These are phyloP conservation scores for Moxostoma hubbsi DNA, from an alignment of 2,797 vertebrate genomes.

Conservation along the genomic window DNA sequence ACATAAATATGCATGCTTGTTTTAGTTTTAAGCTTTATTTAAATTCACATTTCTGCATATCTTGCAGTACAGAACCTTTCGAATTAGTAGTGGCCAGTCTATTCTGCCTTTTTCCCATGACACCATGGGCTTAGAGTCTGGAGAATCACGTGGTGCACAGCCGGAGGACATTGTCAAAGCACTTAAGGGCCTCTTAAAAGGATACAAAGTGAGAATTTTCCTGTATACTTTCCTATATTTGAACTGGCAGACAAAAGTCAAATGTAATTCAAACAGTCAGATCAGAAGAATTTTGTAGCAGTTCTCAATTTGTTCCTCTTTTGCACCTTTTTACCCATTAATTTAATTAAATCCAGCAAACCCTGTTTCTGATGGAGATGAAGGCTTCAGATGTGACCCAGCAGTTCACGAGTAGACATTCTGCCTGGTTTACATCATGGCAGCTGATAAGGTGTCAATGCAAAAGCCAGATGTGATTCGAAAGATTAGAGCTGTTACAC, in stretches of 20 bases:
- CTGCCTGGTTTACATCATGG: constrained; percentile 33
- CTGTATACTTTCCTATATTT: too few relatives aligned
- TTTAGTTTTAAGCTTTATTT: too few relatives aligned
- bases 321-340: not conserved
- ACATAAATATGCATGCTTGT: too few relatives aligned
- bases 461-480: not conserved
- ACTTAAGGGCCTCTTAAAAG: constrained; percentile 9
- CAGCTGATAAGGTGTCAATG: constrained; percentile 14
- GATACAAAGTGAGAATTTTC: not conserved
- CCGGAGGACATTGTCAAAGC: not conserved
- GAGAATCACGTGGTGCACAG: not conserved
- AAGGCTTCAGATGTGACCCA: not conserved
- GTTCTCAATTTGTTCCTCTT: not conserved
- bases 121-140: constrained; percentile 9
- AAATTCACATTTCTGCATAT: not conserved
- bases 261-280: not conserved
- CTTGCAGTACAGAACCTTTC: constrained; percentile 39
- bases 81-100: not conserved
- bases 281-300: not conserved
- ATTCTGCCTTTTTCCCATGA: constrained; percentile 39
- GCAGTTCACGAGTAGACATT: not conserved
- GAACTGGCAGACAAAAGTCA: not conserved
- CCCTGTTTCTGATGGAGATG: not conserved
- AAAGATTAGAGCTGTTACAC: constrained; percentile 29
- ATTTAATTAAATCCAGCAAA: constrained; percentile 28